phyloP scores from a whole-genome alignment of 2,113 vertebrate species.

The Brachyistius frenatus region DNA sequence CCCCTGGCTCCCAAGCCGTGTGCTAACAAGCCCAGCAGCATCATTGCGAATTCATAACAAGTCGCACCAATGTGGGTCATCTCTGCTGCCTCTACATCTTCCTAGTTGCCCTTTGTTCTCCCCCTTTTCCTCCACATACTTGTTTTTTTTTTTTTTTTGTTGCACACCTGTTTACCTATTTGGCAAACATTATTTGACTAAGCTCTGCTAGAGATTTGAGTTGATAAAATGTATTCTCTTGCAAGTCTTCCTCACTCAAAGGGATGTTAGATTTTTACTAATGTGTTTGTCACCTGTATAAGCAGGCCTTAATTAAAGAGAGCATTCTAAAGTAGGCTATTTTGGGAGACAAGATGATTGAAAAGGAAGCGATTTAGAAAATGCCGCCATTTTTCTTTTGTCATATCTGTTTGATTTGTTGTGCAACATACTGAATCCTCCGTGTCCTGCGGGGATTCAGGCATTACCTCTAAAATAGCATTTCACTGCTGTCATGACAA shows the following conservation, averaged over 20 bases:
- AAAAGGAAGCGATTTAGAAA: constrained; percentile 16
- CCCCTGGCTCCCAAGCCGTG: constrained; percentile 62
- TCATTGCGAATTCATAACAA: constrained; percentile 77
- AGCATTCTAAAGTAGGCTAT: constrained; percentile 9
- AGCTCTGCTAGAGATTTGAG: constrained; percentile 1
- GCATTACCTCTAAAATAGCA: neutral
- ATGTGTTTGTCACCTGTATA: constrained; percentile 35
- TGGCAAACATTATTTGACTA: constrained; percentile 14
- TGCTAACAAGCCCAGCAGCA: constrained; percentile 78
- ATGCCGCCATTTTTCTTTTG: constrained; percentile 6
- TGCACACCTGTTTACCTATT: constrained; percentile 50
- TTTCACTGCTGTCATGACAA: constrained; percentile 2
- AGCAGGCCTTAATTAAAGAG: constrained; percentile 42
- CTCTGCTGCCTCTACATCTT: constrained; percentile 43
- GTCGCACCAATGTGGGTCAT: constrained; percentile 79
- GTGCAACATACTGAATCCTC: constrained; percentile 8
- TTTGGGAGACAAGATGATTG: neutral
- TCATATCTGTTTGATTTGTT: constrained; percentile 39
- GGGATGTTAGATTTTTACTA: constrained; percentile 16
- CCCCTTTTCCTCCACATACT: neutral
- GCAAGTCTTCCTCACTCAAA: constrained; percentile 13
- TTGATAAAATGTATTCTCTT: constrained; percentile 10
- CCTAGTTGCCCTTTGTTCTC: neutral
- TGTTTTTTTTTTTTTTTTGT: constrained; percentile 20
- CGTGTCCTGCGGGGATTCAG: constrained; percentile 4